Conservation (phyloP, 2,113 vertebrate genomes). For the Crotalus helleri region DNA sequence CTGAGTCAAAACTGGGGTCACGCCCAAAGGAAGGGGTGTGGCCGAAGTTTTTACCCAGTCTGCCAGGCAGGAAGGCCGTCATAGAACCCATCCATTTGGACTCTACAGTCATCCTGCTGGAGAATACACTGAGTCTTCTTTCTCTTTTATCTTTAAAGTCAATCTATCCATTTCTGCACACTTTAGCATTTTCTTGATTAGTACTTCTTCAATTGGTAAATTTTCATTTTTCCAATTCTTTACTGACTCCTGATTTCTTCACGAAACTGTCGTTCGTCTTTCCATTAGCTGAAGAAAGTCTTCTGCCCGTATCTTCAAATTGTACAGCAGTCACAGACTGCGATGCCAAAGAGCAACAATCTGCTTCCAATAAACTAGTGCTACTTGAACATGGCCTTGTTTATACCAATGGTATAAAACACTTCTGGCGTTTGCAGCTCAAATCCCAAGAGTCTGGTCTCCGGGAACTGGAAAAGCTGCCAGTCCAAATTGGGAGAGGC, state of each 20-base stretch:
- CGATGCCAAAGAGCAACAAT: background rate
- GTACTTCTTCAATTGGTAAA: too few relatives aligned
- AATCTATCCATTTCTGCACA: too few relatives aligned
- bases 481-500: background rate
- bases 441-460: background rate
- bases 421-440: background rate
- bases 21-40: too few relatives aligned
- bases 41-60: too few relatives aligned
- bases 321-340: background rate
- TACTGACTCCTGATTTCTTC: background rate
- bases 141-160: too few relatives aligned
- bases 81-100: too few relatives aligned
- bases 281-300: background rate
- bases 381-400: background rate
- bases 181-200: too few relatives aligned
- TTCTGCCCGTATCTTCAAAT: background rate
- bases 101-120: too few relatives aligned
- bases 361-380: background rate
- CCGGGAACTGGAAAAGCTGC: background rate
- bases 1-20: too few relatives aligned
- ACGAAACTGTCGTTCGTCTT: background rate
- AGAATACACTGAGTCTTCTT: too few relatives aligned
- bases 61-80: too few relatives aligned
- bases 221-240: too few relatives aligned
- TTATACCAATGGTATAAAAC: background rate